phyloP scores from a whole-genome alignment of 2,113 vertebrate genomes.

The Piliocolobus tephrosceles region DNA sequence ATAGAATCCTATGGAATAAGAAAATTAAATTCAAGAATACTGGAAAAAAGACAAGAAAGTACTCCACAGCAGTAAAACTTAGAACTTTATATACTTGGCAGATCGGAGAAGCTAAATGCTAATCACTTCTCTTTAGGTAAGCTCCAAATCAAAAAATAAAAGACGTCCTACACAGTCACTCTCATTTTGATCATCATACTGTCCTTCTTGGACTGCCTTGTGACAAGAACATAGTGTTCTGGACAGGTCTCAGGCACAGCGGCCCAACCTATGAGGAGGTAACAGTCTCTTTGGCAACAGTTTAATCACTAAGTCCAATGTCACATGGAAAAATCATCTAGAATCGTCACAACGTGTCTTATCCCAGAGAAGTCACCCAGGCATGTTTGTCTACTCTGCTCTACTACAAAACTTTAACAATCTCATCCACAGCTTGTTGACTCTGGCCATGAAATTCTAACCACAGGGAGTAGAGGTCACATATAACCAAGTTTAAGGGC shows the following conservation, averaged over 20 bases:
- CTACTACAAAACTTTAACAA: constrained; percentile 8
- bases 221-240: constrained; percentile 54
- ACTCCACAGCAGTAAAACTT: neutral
- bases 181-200: neutral
- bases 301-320: constrained; percentile 63
- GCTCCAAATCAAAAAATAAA: neutral
- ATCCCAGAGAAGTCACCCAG: constrained; percentile 54
- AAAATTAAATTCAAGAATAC: constrained; percentile 1
- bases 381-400: constrained; percentile 46
- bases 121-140: neutral
- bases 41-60: neutral
- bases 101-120: neutral
- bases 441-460: constrained; percentile 16
- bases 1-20: neutral
- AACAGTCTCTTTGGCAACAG: constrained; percentile 62
- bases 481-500: neutral
- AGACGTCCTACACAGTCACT: neutral
- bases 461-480: neutral
- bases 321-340: constrained; percentile 58
- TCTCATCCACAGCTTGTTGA: neutral
- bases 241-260: neutral
- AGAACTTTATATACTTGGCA: neutral
- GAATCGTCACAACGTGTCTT: constrained; percentile 36
- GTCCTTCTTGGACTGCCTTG: neutral
- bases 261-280: neutral